Evolutionary conservation across 2,888 invertebrate species (phyloP).

Genomic region (Xylota sylvarum): DNA sequence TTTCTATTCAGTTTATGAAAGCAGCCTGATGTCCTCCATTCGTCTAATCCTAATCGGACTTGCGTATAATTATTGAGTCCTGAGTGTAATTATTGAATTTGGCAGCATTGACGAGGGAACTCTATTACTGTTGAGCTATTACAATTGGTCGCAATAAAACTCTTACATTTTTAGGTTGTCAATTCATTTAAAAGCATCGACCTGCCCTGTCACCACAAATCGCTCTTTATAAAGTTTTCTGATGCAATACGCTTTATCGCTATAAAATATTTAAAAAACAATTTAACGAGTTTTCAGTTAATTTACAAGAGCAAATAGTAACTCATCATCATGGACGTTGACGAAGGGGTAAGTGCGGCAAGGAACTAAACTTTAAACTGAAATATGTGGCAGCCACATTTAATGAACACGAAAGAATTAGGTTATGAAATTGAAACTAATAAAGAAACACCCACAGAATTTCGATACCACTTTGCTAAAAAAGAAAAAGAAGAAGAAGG

Average conservation of each 20-base stretch:
- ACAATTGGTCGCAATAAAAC: conserved; percentile 18
- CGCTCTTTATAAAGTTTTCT: conserved; percentile 78
- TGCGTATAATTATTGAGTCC: too few species aligned
- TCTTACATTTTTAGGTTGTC: conserved; percentile 39
- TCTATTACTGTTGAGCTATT: not conserved
- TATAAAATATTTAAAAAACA: conserved; percentile 26
- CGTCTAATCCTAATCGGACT: too few species aligned
- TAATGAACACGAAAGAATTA: conserved; percentile 57
- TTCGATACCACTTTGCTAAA: conserved; percentile 94
- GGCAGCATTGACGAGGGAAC: not conserved
- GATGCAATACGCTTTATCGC: conserved; percentile 79
- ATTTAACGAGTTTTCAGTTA: not conserved
- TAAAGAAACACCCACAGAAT: conserved; percentile 85
- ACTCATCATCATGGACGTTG: conserved; percentile 79
- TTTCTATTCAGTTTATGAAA: too few species aligned
- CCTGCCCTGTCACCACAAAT: conserved; percentile 78
- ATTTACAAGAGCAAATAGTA: conserved; percentile 16
- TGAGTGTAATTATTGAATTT: too few species aligned
- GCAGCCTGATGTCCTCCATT: too few species aligned
- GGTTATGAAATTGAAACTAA: conserved; percentile 66
- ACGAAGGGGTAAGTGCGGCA: conserved; percentile 80
- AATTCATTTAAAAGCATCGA: conserved; percentile 56
- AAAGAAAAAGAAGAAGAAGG: conserved; percentile 97
- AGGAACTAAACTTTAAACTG: not conserved
- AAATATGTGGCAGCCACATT: conserved; percentile 52